Evolutionary conservation across 2,888 invertebrate genomes (phyloP), one percentile per base, ranked within the genome.

Genomic region (Protula sp.): DNA sequence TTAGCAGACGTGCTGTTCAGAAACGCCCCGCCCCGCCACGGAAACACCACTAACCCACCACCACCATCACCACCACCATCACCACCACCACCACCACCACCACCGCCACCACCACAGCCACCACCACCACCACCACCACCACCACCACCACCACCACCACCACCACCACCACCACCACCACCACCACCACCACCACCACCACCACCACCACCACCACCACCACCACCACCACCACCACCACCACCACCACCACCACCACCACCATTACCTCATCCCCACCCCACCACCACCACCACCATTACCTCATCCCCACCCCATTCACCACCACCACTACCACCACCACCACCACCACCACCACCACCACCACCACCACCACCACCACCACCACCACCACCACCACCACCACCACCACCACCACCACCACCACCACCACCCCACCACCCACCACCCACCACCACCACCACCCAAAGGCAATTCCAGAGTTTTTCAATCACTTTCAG

Each of bases 171-270:
- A n/a, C 22, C 45, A 30, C 24, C 52, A 47, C 55, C 24, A 55
- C 55, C 24, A 55, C 55, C 45, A 55, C 45, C 24, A 55, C 55
- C 45, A 55, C 55, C 45, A 55, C 55, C 24, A 55, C 55, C 29
- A 55, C 55, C 24, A 55, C 55, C 24, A 55, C 55, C 45, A 55
- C 45, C 24, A 55, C 55, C 45, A 55, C 55, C 45, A 55, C 55
- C 45, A 55, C 55, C 24, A 55, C 55, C 24, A 55, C 55, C 24
- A 55, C 55, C 45, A 55, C 45, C 24, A 55, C 55, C 45, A 55
- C 55, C 45, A 55, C 55, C 45, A 55, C 55, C 24, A 55, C 55
- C 29, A 55, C 55, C 24, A 55, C 55, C 45, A 38, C 45, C 24
- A 55, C 54, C 45, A 38, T 38, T 27, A 55, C 55, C 45, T 31